Evolutionary conservation across 2,888 invertebrate species (phyloP), one percentile per base, ranked within the genome.

Genomic region (Cheilosia variabilis): DNA sequence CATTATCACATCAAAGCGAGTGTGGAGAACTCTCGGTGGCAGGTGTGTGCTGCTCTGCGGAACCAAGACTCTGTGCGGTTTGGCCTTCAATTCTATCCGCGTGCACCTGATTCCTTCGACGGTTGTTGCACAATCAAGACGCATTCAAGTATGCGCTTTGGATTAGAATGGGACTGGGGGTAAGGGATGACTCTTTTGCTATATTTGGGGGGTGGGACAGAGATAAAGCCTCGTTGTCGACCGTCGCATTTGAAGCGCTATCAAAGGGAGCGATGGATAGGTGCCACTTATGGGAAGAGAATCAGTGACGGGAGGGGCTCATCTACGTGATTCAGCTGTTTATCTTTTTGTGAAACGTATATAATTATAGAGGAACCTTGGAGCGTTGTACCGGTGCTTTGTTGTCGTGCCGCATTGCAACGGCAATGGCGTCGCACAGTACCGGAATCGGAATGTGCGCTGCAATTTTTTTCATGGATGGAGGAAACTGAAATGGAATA

Each of bases 381-480:
- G 55, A 41, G 41, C 55, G 17, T 45, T 55, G 17, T 47, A 17
- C n/a, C 17, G 27, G 57, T 17, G 34, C 47, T 66, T 77, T 66
- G 55, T 66, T 55, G 27, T 45, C 41, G 37, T 73, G 68, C 68
- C 68, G 73, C 58, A 63, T 47, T 52, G 60, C 37, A 37, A 4
- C 37, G 37, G 37, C 37, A 45, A 27, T 45, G 66, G 68, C 57
- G 45, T 31, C 45, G 31, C 31, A 27, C 1, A 31, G 31, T 9
- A 31, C 10, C 41, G 73, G 50, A 57, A 68, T 34, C 37, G 58
- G 47, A 75, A 69, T 81, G 37, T 82, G 77, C 71, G 82, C 63
- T 78, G 83, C 41, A 71, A 80, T 24, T 52, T 71, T 65, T 79
- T 84, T 84, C 84, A 84, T 65, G 84, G 75, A 41, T 79, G 84